A percentile compares a stretch with the other conserved stretches of the same genome.
Evolutionary conservation across 1,140 invertebrate genomes (phyloP).

Genomic region (Cyclargus thomasi): DNA sequence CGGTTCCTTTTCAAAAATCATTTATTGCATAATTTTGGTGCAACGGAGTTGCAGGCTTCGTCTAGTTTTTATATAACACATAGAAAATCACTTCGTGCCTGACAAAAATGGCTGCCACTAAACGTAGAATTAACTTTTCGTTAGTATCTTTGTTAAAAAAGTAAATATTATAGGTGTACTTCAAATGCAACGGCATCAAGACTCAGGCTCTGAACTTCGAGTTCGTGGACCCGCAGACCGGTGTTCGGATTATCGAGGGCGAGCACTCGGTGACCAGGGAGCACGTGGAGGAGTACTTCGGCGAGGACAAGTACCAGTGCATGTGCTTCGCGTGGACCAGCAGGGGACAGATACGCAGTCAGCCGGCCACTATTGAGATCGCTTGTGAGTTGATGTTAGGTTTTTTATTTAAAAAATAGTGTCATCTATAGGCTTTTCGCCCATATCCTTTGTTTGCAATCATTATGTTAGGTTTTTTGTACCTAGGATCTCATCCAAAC

Average conservation of each 20-base stretch:
- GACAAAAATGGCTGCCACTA: no score
- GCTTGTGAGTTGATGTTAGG: constrained; percentile 88
- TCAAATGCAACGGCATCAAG: constrained; percentile 86
- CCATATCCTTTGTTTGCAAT: no score
- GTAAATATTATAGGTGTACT: constrained; percentile 76
- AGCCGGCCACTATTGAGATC: constrained; percentile 86
- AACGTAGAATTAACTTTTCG: no score
- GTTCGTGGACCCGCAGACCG: constrained; percentile 88
- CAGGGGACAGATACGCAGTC: constrained; percentile 84
- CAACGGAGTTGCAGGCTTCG: no score
- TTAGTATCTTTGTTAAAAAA: no score
- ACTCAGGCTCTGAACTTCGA: constrained; percentile 75
- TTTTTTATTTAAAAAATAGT: neutral
- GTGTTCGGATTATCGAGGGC: constrained; percentile 88
- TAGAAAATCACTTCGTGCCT: no score
- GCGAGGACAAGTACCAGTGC: constrained; percentile 89
- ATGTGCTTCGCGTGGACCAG: constrained; percentile 91
- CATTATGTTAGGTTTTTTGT: no score
- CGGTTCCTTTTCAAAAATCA: no score
- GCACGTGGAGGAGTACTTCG: constrained; percentile 93
- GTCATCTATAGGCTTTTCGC: neutral
- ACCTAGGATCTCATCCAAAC: no score
- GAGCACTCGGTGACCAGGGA: constrained; percentile 90
- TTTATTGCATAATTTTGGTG: no score
- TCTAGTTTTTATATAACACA: no score